These are phyloP conservation scores for Prosopocoilus inquinatus DNA, from an alignment of 2,888 invertebrate species.

Conservation along the genomic window DNA sequence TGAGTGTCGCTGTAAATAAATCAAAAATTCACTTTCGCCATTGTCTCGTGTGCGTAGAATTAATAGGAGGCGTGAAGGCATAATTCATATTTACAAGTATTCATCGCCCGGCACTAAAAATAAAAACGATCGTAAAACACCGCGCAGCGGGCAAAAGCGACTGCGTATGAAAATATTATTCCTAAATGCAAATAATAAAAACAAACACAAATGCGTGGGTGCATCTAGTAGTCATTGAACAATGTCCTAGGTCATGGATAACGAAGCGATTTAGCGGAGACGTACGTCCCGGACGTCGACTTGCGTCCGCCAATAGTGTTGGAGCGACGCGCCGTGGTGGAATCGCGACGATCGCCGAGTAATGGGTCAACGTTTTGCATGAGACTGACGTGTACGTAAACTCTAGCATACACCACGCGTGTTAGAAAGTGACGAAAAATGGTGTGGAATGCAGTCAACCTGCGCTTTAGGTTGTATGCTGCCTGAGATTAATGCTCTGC, in stretches of 20 bases:
- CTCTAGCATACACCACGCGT: background rate
- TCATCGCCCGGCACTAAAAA: too few relatives aligned
- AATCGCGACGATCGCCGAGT: constrained; percentile 11
- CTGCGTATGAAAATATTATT: too few relatives aligned
- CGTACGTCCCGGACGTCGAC: constrained; percentile 17
- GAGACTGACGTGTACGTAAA: constrained; percentile 6
- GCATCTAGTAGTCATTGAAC: constrained; percentile 24
- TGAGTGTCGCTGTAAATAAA: too few relatives aligned
- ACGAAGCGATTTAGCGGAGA: constrained; percentile 15
- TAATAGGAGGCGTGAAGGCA: too few relatives aligned
- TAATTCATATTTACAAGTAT: too few relatives aligned
- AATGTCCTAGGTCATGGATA: constrained; percentile 33
- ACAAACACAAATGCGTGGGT: constrained; percentile 11
- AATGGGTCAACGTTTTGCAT: constrained; percentile 18
- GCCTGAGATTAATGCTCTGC: too few relatives aligned
- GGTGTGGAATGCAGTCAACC: constrained; percentile 18
- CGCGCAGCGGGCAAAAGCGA: too few relatives aligned
- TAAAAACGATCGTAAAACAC: too few relatives aligned
- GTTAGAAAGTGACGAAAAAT: constrained; percentile 13
- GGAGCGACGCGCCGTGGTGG: constrained; percentile 4
- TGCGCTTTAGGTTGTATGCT: constrained; percentile 4
- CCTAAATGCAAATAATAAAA: constrained; percentile 2
- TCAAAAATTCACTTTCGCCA: too few relatives aligned
- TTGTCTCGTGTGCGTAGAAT: too few relatives aligned
- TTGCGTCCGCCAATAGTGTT: constrained; percentile 5